Percentiles rank a stretch among this genome's conserved stretches.
These are phyloP conservation scores for Camponotus pennsylvanicus DNA, from an alignment of 1,140 invertebrate genomes.

Conservation along the genomic window DNA sequence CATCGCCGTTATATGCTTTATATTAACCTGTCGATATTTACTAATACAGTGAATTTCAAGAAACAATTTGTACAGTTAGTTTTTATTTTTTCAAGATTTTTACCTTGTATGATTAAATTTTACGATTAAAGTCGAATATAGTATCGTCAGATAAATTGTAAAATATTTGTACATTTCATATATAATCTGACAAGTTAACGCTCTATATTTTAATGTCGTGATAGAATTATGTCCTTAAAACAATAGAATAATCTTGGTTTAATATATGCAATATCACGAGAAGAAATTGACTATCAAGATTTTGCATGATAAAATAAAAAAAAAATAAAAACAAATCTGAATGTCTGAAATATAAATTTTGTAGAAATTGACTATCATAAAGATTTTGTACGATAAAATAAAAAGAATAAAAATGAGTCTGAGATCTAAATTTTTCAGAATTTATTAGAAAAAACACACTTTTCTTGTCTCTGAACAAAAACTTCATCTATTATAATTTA, in stretches of 20 bases:
- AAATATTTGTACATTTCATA: not conserved
- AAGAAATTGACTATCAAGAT: not conserved
- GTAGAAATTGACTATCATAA: not conserved
- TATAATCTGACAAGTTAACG: not conserved
- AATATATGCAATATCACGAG: not conserved
- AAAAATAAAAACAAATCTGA: not conserved
- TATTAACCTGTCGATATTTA: conserved; percentile 23
- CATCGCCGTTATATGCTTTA: not conserved
- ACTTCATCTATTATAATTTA: conserved; percentile 1
- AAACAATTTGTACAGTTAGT: conserved; percentile 17
- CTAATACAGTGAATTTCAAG: not conserved
- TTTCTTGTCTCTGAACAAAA: not conserved
- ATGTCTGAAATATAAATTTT: not conserved
- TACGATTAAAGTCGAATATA: not conserved
- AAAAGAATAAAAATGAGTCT: not conserved
- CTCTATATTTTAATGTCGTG: not conserved
- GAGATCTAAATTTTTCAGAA: not conserved
- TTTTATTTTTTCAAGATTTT: not conserved
- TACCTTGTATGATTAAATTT: not conserved
- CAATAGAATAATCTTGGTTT: not conserved
- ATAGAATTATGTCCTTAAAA: not conserved
- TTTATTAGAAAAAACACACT: not conserved
- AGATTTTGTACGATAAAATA: not conserved
- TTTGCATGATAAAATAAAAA: not conserved
- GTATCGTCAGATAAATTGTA: not conserved